Percentiles rank a stretch among this genome's conserved stretches.
These are phyloP conservation scores for Furnarius figulus DNA, from an alignment of 2,113 vertebrate genomes.

Conservation along the genomic window DNA sequence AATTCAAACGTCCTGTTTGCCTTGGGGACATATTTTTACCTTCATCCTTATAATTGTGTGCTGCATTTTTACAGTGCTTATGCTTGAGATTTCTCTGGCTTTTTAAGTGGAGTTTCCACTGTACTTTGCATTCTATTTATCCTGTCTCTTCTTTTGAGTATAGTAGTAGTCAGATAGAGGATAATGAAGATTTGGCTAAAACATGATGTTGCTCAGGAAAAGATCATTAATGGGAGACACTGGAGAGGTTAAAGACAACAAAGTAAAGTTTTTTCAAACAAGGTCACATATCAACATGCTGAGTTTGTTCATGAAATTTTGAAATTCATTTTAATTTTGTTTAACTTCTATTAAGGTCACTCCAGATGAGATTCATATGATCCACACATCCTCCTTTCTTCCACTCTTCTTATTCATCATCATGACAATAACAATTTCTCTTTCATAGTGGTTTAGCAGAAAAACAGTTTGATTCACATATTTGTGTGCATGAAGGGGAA, in stretches of 20 bases:
- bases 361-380: background rate
- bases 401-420: constrained; percentile 12
- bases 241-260: background rate
- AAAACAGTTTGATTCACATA: background rate
- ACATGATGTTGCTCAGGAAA: background rate
- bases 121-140: background rate
- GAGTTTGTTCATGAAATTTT: background rate
- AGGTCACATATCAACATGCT: background rate
- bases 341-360: background rate
- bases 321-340: background rate
- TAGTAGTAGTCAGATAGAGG: background rate
- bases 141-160: background rate
- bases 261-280: background rate
- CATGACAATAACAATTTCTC: constrained; percentile 31
- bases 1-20: constrained; percentile 43
- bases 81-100: background rate
- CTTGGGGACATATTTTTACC: constrained; percentile 22
- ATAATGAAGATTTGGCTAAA: constrained; percentile 22
- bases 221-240: background rate
- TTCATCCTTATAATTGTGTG: background rate
- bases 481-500: background rate
- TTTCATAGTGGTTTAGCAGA: background rate
- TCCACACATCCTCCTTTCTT: constrained; percentile 11
- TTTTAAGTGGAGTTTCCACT: background rate
- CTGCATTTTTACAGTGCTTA: background rate